These are phyloP conservation scores for Habroteleia sp. DNA, from an alignment of 2,888 invertebrate genomes.

Conservation along the genomic window DNA sequence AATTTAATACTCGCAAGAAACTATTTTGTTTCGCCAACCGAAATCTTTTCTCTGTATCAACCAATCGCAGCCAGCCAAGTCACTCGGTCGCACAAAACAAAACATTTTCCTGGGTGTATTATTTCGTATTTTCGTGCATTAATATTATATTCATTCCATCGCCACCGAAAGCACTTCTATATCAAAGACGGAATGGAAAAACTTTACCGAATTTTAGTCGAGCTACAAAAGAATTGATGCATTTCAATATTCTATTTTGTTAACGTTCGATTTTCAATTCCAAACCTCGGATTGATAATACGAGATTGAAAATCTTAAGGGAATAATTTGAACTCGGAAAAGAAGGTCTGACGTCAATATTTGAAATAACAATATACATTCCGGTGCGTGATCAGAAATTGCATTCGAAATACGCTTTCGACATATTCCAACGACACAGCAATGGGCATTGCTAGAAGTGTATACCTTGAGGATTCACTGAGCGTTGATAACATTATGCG, in stretches of 20 bases:
- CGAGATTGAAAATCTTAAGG: conserved; percentile 25
- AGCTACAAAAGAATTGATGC: not conserved
- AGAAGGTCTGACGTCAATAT: conserved; percentile 27
- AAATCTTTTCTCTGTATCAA: too few species aligned
- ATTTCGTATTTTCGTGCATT: too few species aligned
- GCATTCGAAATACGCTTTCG: conserved; percentile 36
- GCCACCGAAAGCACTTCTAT: too few species aligned
- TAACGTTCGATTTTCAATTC: not conserved
- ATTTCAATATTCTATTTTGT: not conserved
- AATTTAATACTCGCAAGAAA: too few species aligned
- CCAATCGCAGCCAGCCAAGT: too few species aligned
- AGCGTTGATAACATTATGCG: conserved; percentile 52
- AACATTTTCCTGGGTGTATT: too few species aligned
- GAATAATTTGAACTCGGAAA: conserved; percentile 25
- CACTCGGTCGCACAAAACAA: too few species aligned
- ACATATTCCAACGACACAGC: conserved; percentile 38
- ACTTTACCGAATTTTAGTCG: too few species aligned
- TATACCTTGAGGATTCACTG: conserved; percentile 42
- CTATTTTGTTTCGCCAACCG: too few species aligned
- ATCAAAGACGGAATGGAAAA: too few species aligned
- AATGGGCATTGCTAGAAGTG: conserved; percentile 33
- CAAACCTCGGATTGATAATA: conserved; percentile 18
- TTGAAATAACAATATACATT: conserved; percentile 44
- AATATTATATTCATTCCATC: too few species aligned
- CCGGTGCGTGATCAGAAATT: conserved; percentile 46